Conservation (phyloP, 2,888 invertebrate genomes). For the Timandra comae region DNA sequence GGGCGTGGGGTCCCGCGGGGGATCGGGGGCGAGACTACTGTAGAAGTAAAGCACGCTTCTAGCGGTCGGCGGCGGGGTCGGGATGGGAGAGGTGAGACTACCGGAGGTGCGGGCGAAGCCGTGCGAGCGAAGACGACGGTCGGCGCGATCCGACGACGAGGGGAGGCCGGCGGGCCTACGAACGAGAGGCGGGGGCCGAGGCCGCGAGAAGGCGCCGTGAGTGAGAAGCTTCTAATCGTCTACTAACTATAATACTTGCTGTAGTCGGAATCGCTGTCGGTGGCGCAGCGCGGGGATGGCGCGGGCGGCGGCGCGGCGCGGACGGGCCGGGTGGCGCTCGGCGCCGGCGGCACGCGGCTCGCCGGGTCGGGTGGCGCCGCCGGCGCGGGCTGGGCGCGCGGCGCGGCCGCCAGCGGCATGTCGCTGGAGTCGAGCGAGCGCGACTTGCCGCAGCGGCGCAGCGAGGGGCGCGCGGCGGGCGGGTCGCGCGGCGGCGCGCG, state of each 20-base stretch:
- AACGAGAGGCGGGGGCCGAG: constrained; percentile 21
- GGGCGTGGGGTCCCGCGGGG: too few species aligned
- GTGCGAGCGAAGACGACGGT: constrained; percentile 7
- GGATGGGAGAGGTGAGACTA: neutral
- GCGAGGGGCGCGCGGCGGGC: constrained; percentile 55
- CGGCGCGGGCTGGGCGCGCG: constrained; percentile 41
- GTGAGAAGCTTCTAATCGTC: constrained; percentile 63
- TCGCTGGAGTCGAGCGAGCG: constrained; percentile 91
- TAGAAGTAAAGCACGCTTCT: neutral
- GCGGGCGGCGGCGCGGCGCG: constrained; percentile 21
- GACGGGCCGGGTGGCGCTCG: constrained; percentile 32
- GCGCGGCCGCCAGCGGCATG: constrained; percentile 78
- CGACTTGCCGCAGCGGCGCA: constrained; percentile 86
- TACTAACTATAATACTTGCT: constrained; percentile 77
- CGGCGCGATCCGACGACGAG: too few species aligned
- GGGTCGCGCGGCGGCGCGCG: constrained; percentile 42
- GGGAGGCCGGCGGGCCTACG: constrained; percentile 2
- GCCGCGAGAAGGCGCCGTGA: constrained; percentile 21
- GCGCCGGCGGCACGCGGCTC: constrained; percentile 33
- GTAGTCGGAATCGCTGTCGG: constrained; percentile 71
- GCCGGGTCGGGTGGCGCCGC: constrained; percentile 30
- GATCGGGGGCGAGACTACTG: too few species aligned
- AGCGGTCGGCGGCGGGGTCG: neutral
- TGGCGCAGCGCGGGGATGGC: constrained; percentile 23
- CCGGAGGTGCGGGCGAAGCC: neutral